Base-by-base conservation (phyloP, 2,797 vertebrate species). In the Siniperca obscura region DNA sequence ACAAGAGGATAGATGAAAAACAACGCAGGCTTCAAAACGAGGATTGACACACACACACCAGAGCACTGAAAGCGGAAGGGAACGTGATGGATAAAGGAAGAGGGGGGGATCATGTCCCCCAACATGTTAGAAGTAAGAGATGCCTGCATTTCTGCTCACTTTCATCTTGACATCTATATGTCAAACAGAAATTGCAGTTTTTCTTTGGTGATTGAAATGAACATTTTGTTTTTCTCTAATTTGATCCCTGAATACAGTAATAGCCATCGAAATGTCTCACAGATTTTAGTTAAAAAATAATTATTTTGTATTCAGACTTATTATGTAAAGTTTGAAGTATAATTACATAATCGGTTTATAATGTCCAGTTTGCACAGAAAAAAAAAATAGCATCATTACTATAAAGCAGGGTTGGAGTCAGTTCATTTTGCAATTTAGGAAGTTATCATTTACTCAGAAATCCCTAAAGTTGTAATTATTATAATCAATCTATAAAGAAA, bases 1-100 rank as follows among this genome's bases (percentile, higher is more conserved):
- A 85, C 56, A 57, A 81, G 82, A 83, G 65, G 22, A 70, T 22
- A 56, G 67, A 86, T 80, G 71, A 80, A 86, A 89, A 87, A 89
- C 70, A 84, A 83, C 5, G 64, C 22, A 2, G 78, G 69, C 72
- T 85, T 89, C 55, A 74, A 70, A 73, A 78, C 10, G 50, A 86
- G 84, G 87, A 86, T 19, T 64, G 81, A 77, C 21, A 42, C 65
- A 67, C 36, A 34, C 78, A 14, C 60, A 67, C 44, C 75, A 52
- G 62, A 85, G 71, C 74, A 19, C 3, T 0, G 22, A 68, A 50
- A 61, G 64, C 14, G 4, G 44, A 61, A 30, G 60, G 36, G 36
- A 74, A 65, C n/a, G 53, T 36, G 57, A 62, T 34, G 60, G 52
- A 61, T 65, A 68, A 59, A 74, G 76, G 65, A 42, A 27, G 27